Evolutionary conservation across 2,113 vertebrate species (phyloP).

Genomic region (rabbit (Oryctolagus cuniculus)): DNA sequence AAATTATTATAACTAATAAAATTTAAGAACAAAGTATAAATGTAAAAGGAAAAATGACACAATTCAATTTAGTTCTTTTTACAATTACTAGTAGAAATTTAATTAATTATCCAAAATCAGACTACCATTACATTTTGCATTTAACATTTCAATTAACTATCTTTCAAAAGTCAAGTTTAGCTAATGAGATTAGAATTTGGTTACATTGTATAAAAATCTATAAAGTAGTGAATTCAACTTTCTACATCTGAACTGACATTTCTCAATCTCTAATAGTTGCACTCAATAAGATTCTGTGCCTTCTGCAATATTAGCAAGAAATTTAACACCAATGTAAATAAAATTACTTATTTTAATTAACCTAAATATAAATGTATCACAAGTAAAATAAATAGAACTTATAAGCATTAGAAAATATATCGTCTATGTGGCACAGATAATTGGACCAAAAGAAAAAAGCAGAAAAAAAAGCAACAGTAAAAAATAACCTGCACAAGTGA

Average conservation of each 20-base stretch:
- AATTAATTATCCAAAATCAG: slow-evolving; percentile 2
- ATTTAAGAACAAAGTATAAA: neutral
- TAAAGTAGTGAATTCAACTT: neutral
- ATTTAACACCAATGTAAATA: neutral
- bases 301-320: neutral
- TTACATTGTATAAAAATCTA: neutral
- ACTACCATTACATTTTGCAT: neutral
- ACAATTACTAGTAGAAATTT: neutral
- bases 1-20: neutral
- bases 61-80: neutral
- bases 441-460: neutral
- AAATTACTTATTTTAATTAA: neutral
- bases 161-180: neutral
- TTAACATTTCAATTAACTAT: neutral
- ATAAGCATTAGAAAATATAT: neutral
- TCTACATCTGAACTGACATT: neutral
- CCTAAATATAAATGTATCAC: neutral
- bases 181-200: neutral
- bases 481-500: neutral
- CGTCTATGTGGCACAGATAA: neutral
- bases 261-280: neutral
- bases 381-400: neutral
- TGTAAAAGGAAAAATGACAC: neutral
- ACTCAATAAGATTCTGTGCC: neutral
- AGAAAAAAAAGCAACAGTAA: neutral